Conservation (phyloP, 1,140 invertebrate genomes). For the Megathymus violae region DNA sequence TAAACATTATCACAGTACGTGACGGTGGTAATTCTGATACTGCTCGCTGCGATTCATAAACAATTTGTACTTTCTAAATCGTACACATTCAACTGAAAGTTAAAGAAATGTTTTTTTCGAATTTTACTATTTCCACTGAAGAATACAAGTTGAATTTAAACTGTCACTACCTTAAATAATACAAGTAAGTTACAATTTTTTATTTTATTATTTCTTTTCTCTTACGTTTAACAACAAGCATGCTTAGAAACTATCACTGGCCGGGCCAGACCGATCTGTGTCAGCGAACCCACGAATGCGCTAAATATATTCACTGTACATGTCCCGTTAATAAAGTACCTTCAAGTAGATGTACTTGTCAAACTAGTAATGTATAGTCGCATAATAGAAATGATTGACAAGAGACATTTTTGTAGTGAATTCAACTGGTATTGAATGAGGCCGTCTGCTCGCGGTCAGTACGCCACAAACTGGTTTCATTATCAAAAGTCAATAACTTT, state of each 20-base stretch:
- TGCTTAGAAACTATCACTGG: conserved; percentile 50
- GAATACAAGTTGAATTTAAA: not conserved
- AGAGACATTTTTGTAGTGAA: conserved; percentile 43
- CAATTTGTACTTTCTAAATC: conserved; percentile 11
- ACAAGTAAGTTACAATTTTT: not conserved
- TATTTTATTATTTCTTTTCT: conserved; percentile 24
- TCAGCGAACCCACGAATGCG: conserved; percentile 23
- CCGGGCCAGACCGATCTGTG: conserved; percentile 35
- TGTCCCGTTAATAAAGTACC: conserved; percentile 45
- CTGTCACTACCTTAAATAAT: not conserved
- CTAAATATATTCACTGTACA: conserved; percentile 42
- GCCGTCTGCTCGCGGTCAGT: conserved; percentile 74
- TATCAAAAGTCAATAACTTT: conserved; percentile 84
- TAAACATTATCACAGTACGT: conserved; percentile 25
- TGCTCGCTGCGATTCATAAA: not conserved
- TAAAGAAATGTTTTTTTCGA: not conserved
- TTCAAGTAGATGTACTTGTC: conserved; percentile 11
- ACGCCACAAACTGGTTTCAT: conserved; percentile 80
- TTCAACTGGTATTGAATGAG: conserved; percentile 74
- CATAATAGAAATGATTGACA: conserved; percentile 43
- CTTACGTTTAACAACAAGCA: conserved; percentile 27
- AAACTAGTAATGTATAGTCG: conserved; percentile 57
- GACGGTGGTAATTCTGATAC: conserved; percentile 14
- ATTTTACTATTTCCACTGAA: not conserved
- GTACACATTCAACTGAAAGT: conserved; percentile 1